Evolutionary conservation across 2,113 vertebrate genomes (phyloP), one percentile per base, ranked within the genome.

Genomic region (Strix uralensis): DNA sequence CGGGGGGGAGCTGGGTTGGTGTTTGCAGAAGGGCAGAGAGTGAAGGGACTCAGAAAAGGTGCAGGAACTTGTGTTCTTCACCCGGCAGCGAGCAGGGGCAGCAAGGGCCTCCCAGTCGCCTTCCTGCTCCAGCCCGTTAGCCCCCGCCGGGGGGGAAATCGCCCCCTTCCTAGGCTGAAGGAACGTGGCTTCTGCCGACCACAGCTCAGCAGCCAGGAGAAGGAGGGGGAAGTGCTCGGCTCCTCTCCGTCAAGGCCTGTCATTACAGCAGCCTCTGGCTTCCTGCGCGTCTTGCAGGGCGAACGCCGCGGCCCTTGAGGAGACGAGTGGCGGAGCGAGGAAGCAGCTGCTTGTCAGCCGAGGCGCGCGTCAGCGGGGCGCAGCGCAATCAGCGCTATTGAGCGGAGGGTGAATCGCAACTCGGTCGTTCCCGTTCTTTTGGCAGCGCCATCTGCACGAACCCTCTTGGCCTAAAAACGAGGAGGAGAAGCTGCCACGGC

Each of bases 401-500:
- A 55, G 29, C 1, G 0, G n/a, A 42, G 80, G 19, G 36, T 13
- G 30, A 22, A 18, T n/a, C 7, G 22, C 23, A 1, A 11, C 29
- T 38, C 10, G 21, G 58, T 34, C 29, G 1, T 17, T 47, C 30
- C 66, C 21, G 1, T 79, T 51, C 59, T 59, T 65, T 32, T 10
- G n/a, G 63, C 82, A 65, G 83, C 46, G 21, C 74, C 87, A 23
- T 42, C 71, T 74, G 87, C 36, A 81, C 38, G 7, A 46, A 26
- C 57, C 73, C 32, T 61, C 21, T 23, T 8, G 42, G 83, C 79
- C 63, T 44, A 4, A 36, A 58, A 32, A 36, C 0, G 27, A 26
- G 46, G 52, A 36, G 77, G 63, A 73, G 71, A 38, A 34, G 77
- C 63, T 57, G 27, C 51, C 0, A 8, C 7, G 2, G 38, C 27